Evolutionary conservation across 2,888 invertebrate species (phyloP), one percentile per base, ranked within the genome.

Genomic region (Oligia fasciuncula): DNA sequence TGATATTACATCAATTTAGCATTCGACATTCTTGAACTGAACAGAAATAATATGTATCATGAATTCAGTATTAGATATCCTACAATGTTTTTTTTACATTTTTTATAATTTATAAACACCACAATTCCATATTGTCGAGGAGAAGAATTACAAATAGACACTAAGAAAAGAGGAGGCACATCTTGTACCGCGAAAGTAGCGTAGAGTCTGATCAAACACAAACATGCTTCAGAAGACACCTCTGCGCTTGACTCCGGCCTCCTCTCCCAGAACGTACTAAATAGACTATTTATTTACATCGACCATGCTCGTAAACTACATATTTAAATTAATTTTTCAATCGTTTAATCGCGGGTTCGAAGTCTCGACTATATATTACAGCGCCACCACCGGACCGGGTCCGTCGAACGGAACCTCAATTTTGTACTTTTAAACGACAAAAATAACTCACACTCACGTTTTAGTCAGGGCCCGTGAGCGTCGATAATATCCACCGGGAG

Each of bases 121-220:
- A 93, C 94, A 95, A 95, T 95, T 95, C 94, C 94, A 93, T 95
- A 95, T 94, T 94, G 94, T 95, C 94, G 90, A 93, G 84, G 89
- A 91, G 84, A 91, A 85, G 89, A 90, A 88, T 90, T 92, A 90
- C 88, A 90, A 91, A 87, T 84, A 88, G 81, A 80, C 84, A 90
- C 84, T 79, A 76, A 76, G 79, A 77, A 79, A 76, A 80, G 83
- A 83, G 85, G 85, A 83, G 76, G 69, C 75, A 73, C 40, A 65
- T 83, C 40, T 60, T 43, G 71, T 43, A 29, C 46, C 62, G 65
- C 35, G 76, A 49, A 43, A 77, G 46, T 66, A 49, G 40, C 65
- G 65, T 73, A n/a, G n/a, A 66, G 35, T 70, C 49, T 2, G n/a
- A 57, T 29, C 35, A 23, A 68, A 60, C 51, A n/a, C 51, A 60